Conservation (phyloP, 2,797 vertebrate genomes). For the Poeciliopsis gracilis region DNA sequence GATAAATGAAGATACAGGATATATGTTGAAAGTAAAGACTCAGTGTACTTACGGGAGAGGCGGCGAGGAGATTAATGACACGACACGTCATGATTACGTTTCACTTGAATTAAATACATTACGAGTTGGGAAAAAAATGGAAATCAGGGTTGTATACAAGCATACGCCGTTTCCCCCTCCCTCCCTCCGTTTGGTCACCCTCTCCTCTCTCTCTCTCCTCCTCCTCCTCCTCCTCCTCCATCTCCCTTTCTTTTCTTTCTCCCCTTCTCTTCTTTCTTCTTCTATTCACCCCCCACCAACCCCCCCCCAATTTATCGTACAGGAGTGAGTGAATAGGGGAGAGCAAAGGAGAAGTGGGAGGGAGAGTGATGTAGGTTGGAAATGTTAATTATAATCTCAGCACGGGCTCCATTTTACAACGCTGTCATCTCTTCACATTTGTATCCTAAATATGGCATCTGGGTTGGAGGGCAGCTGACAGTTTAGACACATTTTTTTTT, state of each 20-base stretch:
- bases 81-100: conserved; percentile 90
- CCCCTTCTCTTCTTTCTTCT: conserved; percentile 56
- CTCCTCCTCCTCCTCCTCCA: conserved; percentile 30
- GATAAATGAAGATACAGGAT: conserved; percentile 72
- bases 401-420: conserved; percentile 85
- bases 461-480: conserved; percentile 65
- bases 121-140: conserved; percentile 88
- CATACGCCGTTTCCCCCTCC: conserved; percentile 84
- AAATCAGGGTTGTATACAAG: conserved; percentile 89
- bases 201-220: conserved; percentile 64
- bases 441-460: conserved; percentile 78
- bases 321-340: conserved; percentile 78
- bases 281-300: conserved; percentile 45
- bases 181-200: conserved; percentile 71
- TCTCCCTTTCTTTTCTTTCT: conserved; percentile 55
- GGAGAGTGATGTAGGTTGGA: conserved; percentile 85
- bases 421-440: conserved; percentile 76
- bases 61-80: conserved; percentile 89
- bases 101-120: conserved; percentile 91
- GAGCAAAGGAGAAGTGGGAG: conserved; percentile 77
- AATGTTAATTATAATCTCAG: conserved; percentile 86
- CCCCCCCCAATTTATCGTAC: conserved; percentile 80
- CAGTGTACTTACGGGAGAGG: conserved; percentile 88
- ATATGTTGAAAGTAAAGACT: conserved; percentile 84
- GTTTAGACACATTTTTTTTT: conserved; percentile 48